Base-by-base conservation (phyloP, 2,113 vertebrate genomes). In the Bettongia penicillata region DNA sequence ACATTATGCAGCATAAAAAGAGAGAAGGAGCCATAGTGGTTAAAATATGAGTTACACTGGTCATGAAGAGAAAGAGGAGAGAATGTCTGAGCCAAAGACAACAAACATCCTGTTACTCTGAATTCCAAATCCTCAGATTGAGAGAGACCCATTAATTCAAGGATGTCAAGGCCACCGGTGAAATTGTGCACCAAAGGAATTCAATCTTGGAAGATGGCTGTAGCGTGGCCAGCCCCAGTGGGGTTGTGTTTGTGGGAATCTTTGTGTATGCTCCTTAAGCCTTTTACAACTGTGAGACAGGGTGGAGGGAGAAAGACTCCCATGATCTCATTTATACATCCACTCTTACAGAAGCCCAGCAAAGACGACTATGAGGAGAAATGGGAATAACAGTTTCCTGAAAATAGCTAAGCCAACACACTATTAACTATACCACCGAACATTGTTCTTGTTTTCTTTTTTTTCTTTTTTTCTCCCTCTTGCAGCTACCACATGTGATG, bases 401-500 rank as follows among this genome's bases (percentile, higher is more conserved):
- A 98, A 95, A 94, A 97, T 95, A 93, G 90, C 94, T 96, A 97
- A 97, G 96, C 97, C 98, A 98, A 94, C 96, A 94, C 93, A 48
- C 95, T 97, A 97, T 98, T 98, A 98, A 99, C 98, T 97, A 96
- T 52, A 98, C 96, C 51, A 43, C 94, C 98, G 98, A 97, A 98
- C 96, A 98, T 98, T 97, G 98, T 97, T 98, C 98, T 96, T 10
- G 96, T 97, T 97, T 95, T 84, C 68, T 43, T 84, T 84, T 84
- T 84, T 7, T 8, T 84, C 22, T 84, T 84, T 96, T 91, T 91
- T 90, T 91, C 91, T 95, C 96, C 93, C 97, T 98, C 98, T 98
- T 96, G 98, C 98, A 98, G 99, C 99, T 99, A 99, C 99, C 99
- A 99, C 99, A 99, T 99, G 99, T 98, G 96, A 98, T 99, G 99